A percentile compares a stretch with the other conserved stretches of the same genome.
These are phyloP conservation scores for Drosophila vallismaia DNA, from an alignment of 2,888 invertebrate species.

Conservation along the genomic window DNA sequence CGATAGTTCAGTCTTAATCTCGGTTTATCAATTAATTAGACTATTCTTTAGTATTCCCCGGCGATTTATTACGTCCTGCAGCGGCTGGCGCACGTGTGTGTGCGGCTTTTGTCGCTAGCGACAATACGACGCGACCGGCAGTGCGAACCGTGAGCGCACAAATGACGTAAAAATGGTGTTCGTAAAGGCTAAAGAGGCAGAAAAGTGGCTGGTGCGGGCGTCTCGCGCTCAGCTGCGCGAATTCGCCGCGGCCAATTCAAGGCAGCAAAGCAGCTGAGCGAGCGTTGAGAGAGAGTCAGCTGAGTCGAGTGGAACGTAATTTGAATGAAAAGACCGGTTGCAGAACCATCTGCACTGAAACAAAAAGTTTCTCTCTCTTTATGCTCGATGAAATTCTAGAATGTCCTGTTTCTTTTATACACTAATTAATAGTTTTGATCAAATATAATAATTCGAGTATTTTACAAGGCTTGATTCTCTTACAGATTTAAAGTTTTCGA, in stretches of 20 bases:
- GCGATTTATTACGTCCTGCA: conserved; percentile 1
- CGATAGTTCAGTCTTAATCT: conserved; percentile 22
- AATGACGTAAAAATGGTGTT: conserved; percentile 33
- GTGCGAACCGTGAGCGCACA: conserved; percentile 73
- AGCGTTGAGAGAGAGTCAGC: conserved; percentile 1
- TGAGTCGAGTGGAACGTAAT: conserved; percentile 36
- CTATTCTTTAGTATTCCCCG: neutral
- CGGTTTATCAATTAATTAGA: neutral
- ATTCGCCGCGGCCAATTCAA: conserved; percentile 55
- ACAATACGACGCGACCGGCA: conserved; percentile 68
- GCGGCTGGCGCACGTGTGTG: conserved; percentile 10
- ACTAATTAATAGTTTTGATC: neutral
- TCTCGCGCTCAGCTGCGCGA: neutral
- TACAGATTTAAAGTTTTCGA: neutral
- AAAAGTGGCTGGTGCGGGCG: neutral
- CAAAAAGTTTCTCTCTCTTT: neutral
- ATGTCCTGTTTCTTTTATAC: too few relatives aligned
- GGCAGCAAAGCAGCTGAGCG: conserved; percentile 47
- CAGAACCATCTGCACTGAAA: neutral
- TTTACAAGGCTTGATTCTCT: neutral
- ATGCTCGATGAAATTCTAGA: too few relatives aligned
- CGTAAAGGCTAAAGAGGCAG: conserved; percentile 15
- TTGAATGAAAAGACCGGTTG: conserved; percentile 7
- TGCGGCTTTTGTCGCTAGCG: conserved; percentile 3
- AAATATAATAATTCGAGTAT: neutral